Conservation (phyloP, 2,888 invertebrate genomes). For the Torymus aiolomorphi region DNA sequence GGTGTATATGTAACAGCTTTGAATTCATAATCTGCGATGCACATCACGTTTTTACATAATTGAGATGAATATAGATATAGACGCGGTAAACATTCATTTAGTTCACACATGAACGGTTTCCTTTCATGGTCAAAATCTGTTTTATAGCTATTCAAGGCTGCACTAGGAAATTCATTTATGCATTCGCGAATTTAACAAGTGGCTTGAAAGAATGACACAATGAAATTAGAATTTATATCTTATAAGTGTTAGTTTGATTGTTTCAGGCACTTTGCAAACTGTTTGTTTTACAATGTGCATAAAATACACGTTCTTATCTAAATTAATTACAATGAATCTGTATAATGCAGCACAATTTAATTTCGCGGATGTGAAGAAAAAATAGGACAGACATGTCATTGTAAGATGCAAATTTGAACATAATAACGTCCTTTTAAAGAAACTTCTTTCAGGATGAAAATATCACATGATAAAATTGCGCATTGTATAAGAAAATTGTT, state of each 20-base stretch:
- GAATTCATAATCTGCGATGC: slow-evolving; percentile 20
- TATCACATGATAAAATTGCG: background rate
- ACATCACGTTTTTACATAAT: slow-evolving; percentile 43
- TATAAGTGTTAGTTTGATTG: too few species aligned
- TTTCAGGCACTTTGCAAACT: too few species aligned
- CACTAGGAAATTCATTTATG: slow-evolving; percentile 10
- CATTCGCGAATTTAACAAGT: background rate
- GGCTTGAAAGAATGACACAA: too few species aligned
- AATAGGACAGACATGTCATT: background rate
- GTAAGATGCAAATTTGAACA: slow-evolving; percentile 15
- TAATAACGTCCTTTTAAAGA: background rate
- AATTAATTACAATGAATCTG: too few species aligned
- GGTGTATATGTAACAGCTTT: background rate
- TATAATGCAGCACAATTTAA: too few species aligned
- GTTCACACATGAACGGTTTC: slow-evolving; percentile 23
- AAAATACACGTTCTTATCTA: too few species aligned
- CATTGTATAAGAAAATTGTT: background rate
- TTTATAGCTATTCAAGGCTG: slow-evolving; percentile 22
- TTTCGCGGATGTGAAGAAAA: background rate
- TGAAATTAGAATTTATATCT: too few species aligned
- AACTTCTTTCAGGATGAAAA: background rate
- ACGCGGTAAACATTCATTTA: slow-evolving; percentile 11
- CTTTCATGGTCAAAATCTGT: slow-evolving; percentile 37
- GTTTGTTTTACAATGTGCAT: too few species aligned
- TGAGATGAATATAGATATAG: slow-evolving; percentile 5